Base-by-base conservation (phyloP, 2,797 vertebrate species). In the Megaceryle alcyon region DNA sequence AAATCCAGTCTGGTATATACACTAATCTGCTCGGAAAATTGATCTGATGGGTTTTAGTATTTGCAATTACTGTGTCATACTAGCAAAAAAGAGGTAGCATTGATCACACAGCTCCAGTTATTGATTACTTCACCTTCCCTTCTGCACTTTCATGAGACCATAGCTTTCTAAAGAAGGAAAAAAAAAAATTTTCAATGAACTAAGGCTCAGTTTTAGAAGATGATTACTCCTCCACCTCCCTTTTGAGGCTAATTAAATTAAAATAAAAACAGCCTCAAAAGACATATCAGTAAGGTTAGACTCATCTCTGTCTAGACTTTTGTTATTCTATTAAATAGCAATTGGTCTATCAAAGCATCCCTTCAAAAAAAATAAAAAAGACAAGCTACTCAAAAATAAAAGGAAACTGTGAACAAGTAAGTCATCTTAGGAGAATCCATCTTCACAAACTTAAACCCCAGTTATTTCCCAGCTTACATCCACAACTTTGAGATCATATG, bases 401-500 rank as follows among this genome's bases (percentile, higher is more conserved):
- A 54, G 33, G n/a, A 53, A 89, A 86, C 10, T 14, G n/a, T 4
- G 3, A 85, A 65, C 22, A 86, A 60, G 9, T 31, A 35, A 60
- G n/a, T 41, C 3, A 5, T 3, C 39, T 49, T 33, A 54, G 26
- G 82, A 18, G 31, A 39, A 23, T 33, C 31, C 26, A 56, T 49
- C 80, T 89, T 79, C 68, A 64, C n/a, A 57, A 56, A 85, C 16
- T n/a, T 14, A 89, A 86, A 33, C 20, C 26, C 44, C 53, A 63
- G 28, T 23, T 23, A 49, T 5, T 41, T 60, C 65, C 46, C 59
- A 65, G 82, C 99, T 98, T 96, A 99, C 99, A 81, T 99, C 99
- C 39, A 99, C 87, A 2, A 99, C 98, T 97, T 99, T 99, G 96
- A 99, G 98, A 57, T 99, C 99, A 81, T 99, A 99, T 0, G 99